Conservation (phyloP, 2,888 invertebrate species). For the Ochlodes sylvanus region DNA sequence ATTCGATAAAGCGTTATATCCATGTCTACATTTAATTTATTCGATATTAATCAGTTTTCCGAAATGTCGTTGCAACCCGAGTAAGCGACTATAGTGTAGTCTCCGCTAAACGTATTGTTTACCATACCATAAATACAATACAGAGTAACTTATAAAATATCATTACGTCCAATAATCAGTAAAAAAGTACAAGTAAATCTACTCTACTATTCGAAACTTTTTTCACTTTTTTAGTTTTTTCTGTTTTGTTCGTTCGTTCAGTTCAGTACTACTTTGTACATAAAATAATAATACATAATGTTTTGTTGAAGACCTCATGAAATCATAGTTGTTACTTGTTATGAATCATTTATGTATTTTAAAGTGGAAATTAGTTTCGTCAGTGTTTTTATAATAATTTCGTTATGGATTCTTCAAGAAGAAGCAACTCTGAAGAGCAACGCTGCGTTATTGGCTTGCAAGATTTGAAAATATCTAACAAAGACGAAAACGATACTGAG, state of each 20-base stretch:
- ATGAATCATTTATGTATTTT: slow-evolving; percentile 52
- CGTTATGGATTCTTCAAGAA: slow-evolving; percentile 74
- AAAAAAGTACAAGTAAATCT: not conserved
- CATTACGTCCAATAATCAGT: not conserved
- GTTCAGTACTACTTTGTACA: slow-evolving; percentile 16
- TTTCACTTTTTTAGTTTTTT: slow-evolving; percentile 36
- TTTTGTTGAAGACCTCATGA: slow-evolving; percentile 50
- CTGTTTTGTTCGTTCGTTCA: slow-evolving; percentile 40
- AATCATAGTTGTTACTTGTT: slow-evolving; percentile 47
- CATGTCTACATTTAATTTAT: too few relatives aligned
- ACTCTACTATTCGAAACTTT: not conserved
- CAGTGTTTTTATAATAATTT: slow-evolving; percentile 39
- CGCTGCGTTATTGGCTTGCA: slow-evolving; percentile 79
- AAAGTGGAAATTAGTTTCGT: slow-evolving; percentile 38
- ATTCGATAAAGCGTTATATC: too few relatives aligned
- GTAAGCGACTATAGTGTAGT: too few relatives aligned
- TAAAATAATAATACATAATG: slow-evolving; percentile 40
- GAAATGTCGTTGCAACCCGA: too few relatives aligned
- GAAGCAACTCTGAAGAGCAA: slow-evolving; percentile 74
- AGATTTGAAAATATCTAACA: slow-evolving; percentile 82
- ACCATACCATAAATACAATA: not conserved
- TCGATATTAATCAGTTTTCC: too few relatives aligned
- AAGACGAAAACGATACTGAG: slow-evolving; percentile 80
- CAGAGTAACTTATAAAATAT: not conserved
- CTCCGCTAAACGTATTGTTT: too few relatives aligned